Evolutionary conservation across 64 coral and sea anemone species (phyloP), one percentile per base, ranked within the genome.

Genomic region (Dendronephthya gigantea): DNA sequence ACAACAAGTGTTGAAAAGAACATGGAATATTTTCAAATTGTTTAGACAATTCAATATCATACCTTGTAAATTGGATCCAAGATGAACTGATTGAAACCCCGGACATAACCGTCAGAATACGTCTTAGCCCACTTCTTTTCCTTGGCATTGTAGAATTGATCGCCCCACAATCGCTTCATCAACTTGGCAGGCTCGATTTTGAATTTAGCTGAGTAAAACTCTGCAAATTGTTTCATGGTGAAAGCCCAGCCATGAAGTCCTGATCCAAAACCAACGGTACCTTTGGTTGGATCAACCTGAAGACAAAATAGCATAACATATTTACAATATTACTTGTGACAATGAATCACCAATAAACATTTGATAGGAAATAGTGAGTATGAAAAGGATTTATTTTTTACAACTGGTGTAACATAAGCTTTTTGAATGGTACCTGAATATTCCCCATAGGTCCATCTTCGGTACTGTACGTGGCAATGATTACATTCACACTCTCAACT

Each of bases 161-260:
- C 86, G 23, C 94, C 94, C 94, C 94, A 96, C n/a, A 96, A 56
- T 1, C 94, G 82, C 35, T 81, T 92, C 94, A 96, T 96, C 12
- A 96, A 86, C 84, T 96, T 96, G 16, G 82, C 40, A 1, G 91
- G 88, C 33, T 88, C 88, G 86, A 93, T 89, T 79, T 93, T 96
- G 27, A 96, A 93, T 91, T 96, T 96, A 9, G 47, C 14, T 25
- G 86, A 66, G 87, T 96, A 96, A 13, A 96, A 90, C 41, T 96
- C 94, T 14, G 91, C 38, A 91, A 96, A 92, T 68, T 96, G 94
- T 50, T 96, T 96, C 6, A 96, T 40, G 2, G 94, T 92, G 39
- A 96, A 96, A 1, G 94, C 94, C 94, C 94, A 96, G 0, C 94
- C 94, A 82, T 96, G 94, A 40, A 96, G 94, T 25, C 94, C 94